Base-by-base conservation (phyloP, 2,888 invertebrate species). In the Griposia aprilina region DNA sequence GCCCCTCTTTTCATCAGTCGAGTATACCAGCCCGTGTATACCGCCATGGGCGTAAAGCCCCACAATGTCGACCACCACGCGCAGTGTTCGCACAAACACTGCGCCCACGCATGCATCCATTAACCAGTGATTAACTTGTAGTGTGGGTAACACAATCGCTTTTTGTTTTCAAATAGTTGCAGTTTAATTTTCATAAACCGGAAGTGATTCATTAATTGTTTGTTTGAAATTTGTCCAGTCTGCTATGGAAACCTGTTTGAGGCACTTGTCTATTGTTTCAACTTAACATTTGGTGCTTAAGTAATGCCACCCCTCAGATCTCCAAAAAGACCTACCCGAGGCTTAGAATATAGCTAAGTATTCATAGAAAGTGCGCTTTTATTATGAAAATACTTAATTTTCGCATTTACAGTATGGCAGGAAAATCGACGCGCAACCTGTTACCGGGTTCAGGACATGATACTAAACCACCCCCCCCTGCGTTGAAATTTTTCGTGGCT, bases 91-190 rank as follows among this genome's bases (percentile, higher is more conserved):
- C 90, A 87, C 81, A 89, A 85, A 80, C 81, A 79, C 83, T 89
- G 92, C 91, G 91, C 96, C 96, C 89, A 96, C 96, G 92, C 93
- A 89, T 90, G 94, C 93, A 94, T 95, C 92, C 87, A 94, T 95
- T 94, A 94, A 89, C 89, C 82, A 90, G 90, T 91, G 95, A 96
- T 96, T 96, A 94, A 96, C 94, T 95, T 94, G 95, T 95, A 92
- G 93, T 92, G 95, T 95, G 93, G 94, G 95, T 84, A 91, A 89
- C 91, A 91, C 92, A 92, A 93, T 93, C 88, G 92, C 93, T 91
- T 88, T 94, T 94, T 94, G 94, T 94, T 90, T 91, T 81, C 85
- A 85, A 85, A 86, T 79, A 73, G 83, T 87, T 87, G 88, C 79
- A 86, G 77, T 88, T 90, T 90, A 88, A 90, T 90, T 92, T 92